Evolutionary conservation across 2,888 invertebrate species (phyloP), one percentile per base, ranked within the genome.

Genomic region (Resseliella maxima): DNA sequence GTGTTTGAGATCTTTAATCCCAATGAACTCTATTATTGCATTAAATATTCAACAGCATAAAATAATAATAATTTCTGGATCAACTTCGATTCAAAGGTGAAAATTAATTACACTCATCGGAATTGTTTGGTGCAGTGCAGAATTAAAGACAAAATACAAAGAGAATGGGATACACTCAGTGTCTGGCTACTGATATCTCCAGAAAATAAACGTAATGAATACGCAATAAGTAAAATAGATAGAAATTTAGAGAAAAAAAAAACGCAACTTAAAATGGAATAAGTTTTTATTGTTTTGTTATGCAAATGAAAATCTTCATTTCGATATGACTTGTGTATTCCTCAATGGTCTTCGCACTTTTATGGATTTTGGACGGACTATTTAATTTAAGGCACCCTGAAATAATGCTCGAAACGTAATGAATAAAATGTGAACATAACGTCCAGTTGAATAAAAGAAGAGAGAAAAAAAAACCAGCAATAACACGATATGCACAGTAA

Each of bases 201-300:
- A 3, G 8, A 3, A 24, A 59, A 59, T 24, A 24, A 24, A 72
- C 15, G 59, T 27, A 27, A 59, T 59, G 59, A 72, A 31, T 31
- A 72, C 31, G 31, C 31, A 72, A 31, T 72, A 35, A 6, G 27
- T 6, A 72, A 24, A 59, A 31, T 72, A 3, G 24, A 59, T 18
- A 15, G 5, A 72, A 31, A 31, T n/a, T n/a, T 31, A 59, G 38
- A 83, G n/a, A 38, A 38, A 83, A 24, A 83, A 12, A n/a, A 64
- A 64, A 64, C 3, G 38, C 5, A 83, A 5, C 35, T 38, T 38
- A 2, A 83, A 83, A 83, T 38, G 83, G n/a, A 83, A 83, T 83
- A 83, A 83, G 36, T 83, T 83, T 83, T 83, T 83, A 83, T 83
- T 83, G 38, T 83, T 83, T 83, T n/a, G 38, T 38, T 83, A 83